Percentiles rank a stretch among this genome's conserved stretches.
Conservation (phyloP, 2,113 vertebrate species). For the Erpornis zantholeuca region DNA sequence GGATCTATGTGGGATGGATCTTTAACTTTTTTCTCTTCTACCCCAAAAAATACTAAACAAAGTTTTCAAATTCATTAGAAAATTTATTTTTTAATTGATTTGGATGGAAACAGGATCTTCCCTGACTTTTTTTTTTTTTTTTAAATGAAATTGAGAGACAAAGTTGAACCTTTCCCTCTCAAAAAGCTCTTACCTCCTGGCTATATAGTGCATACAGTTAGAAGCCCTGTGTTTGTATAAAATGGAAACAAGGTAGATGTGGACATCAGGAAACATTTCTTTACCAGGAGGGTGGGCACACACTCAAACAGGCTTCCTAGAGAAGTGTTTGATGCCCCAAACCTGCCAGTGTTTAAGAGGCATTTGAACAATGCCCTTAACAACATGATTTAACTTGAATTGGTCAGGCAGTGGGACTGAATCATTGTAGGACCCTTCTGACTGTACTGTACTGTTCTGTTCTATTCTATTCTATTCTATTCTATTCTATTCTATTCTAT, state of each 20-base stretch:
- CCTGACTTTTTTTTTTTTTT: background rate
- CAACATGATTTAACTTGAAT: background rate
- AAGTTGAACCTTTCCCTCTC: background rate
- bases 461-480: background rate
- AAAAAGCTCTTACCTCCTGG: background rate
- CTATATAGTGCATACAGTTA: background rate
- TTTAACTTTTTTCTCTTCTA: background rate
- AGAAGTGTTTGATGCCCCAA: rapidly evolving
- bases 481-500: background rate
- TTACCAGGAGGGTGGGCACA: background rate
- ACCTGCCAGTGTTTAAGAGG: background rate
- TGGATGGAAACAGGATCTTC: background rate
- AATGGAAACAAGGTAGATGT: background rate
- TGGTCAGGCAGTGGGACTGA: background rate
- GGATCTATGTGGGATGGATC: background rate
- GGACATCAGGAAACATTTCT: background rate
- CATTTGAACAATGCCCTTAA: background rate
- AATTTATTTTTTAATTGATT: background rate
- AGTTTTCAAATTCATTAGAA: background rate
- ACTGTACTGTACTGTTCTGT: too few species aligned
- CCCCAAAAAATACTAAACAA: background rate
- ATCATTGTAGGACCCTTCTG: background rate
- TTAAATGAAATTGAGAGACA: background rate
- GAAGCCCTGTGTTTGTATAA: background rate
- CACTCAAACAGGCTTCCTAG: background rate